phyloP scores from a whole-genome alignment of 2,888 invertebrate species.

The Tipula confusa region DNA sequence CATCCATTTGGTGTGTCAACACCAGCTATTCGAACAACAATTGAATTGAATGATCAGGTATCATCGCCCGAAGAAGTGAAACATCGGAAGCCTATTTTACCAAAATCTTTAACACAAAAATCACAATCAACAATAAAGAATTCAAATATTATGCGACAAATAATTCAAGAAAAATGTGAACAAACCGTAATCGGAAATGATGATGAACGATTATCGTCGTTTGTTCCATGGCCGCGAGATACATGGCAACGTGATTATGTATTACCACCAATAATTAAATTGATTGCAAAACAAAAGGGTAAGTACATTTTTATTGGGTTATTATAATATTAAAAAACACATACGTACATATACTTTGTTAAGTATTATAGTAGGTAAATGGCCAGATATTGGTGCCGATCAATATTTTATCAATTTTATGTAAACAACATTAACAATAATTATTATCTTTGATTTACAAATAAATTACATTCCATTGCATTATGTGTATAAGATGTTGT shows the following conservation, averaged over 20 bases:
- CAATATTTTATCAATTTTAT: too few species aligned
- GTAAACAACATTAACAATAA: too few species aligned
- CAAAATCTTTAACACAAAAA: slow-evolving; percentile 29
- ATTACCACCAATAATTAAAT: slow-evolving; percentile 37
- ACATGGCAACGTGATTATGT: slow-evolving; percentile 37
- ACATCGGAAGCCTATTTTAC: background rate
- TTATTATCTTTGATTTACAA: too few species aligned
- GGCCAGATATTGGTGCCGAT: too few species aligned
- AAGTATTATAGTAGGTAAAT: too few species aligned
- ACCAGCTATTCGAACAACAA: slow-evolving; percentile 47
- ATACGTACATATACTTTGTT: too few species aligned
- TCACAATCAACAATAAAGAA: slow-evolving; percentile 25
- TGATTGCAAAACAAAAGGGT: slow-evolving; percentile 37
- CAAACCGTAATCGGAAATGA: background rate
- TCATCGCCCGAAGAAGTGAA: background rate
- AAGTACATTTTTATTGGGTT: slow-evolving; percentile 29
- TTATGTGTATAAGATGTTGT: too few species aligned
- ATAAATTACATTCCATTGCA: too few species aligned
- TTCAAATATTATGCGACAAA: slow-evolving; percentile 29
- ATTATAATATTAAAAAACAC: too few species aligned
- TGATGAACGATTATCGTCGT: slow-evolving; percentile 32
- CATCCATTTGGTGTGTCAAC: slow-evolving; percentile 56
- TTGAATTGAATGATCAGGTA: background rate
- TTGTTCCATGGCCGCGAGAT: slow-evolving; percentile 37
- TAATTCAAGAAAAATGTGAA: slow-evolving; percentile 15